Conservation (phyloP, 2,888 invertebrate species). For the Cryptocephalus moraei region DNA sequence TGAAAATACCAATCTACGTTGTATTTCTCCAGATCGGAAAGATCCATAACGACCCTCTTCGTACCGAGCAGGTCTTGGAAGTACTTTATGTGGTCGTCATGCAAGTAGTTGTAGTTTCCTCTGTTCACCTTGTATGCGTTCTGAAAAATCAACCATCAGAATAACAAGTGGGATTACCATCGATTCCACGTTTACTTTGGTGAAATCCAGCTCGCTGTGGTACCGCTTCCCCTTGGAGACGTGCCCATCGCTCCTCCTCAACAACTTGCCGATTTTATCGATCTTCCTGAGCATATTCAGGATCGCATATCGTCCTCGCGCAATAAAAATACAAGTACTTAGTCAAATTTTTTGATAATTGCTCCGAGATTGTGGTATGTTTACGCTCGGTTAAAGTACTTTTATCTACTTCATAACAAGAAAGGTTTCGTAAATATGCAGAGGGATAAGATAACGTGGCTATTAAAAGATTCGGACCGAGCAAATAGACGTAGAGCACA, state of each 20-base stretch:
- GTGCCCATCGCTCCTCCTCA: not conserved
- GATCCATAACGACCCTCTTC: slow-evolving; percentile 59
- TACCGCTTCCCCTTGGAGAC: not conserved
- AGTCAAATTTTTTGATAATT: too few species aligned
- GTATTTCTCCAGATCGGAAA: slow-evolving; percentile 64
- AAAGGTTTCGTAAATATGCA: too few species aligned
- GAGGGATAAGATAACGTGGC: too few species aligned
- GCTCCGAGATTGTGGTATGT: too few species aligned
- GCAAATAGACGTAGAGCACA: too few species aligned
- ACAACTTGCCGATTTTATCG: not conserved
- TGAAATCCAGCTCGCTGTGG: slow-evolving; percentile 11
- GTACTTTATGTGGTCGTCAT: slow-evolving; percentile 48
- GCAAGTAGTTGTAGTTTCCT: slow-evolving; percentile 47
- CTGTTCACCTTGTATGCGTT: slow-evolving; percentile 51
- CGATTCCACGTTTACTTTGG: slow-evolving; percentile 9
- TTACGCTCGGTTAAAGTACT: too few species aligned
- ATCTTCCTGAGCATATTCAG: too few species aligned
- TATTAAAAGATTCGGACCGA: too few species aligned
- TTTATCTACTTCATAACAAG: too few species aligned
- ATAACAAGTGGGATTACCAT: not conserved
- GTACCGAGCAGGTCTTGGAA: slow-evolving; percentile 55
- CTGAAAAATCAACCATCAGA: slow-evolving; percentile 30
- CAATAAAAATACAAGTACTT: too few species aligned
- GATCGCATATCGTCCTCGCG: too few species aligned
- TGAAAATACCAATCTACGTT: slow-evolving; percentile 84